phyloP scores from a whole-genome alignment of 2,113 vertebrate species.

The Colossoma macropomum region DNA sequence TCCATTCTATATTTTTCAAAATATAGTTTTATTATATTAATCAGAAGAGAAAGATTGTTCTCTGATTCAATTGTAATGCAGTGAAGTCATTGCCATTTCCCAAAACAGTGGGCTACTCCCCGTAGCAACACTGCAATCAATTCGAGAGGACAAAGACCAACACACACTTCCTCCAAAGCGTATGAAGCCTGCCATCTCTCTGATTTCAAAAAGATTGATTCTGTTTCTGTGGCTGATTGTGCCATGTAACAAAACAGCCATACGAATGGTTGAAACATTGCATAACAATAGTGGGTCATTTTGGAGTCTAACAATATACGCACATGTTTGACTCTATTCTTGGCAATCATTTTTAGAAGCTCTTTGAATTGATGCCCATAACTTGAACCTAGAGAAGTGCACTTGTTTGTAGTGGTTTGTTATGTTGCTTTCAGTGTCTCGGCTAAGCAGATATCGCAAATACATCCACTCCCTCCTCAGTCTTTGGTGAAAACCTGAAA shows the following conservation, averaged over 20 bases:
- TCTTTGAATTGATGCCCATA: neutral
- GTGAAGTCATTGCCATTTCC: neutral
- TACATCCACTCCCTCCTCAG: neutral
- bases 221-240: neutral
- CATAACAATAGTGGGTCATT: conserved; percentile 8
- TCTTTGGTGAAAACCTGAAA: neutral
- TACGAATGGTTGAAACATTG: neutral
- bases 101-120: neutral
- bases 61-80: neutral
- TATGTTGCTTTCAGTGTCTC: neutral
- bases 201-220: neutral
- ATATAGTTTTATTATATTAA: neutral
- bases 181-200: neutral
- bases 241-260: neutral
- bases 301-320: neutral
- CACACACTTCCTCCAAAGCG: neutral
- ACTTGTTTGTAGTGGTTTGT: neutral
- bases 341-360: neutral
- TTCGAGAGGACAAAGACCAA: neutral
- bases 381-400: neutral
- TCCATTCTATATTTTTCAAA: conserved; percentile 25
- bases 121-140: neutral
- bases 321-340: neutral
- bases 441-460: neutral
- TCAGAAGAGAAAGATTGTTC: neutral